Evolutionary conservation across 2,113 vertebrate genomes (phyloP), one percentile per base, ranked within the genome.

Genomic region (Tyto alba): DNA sequence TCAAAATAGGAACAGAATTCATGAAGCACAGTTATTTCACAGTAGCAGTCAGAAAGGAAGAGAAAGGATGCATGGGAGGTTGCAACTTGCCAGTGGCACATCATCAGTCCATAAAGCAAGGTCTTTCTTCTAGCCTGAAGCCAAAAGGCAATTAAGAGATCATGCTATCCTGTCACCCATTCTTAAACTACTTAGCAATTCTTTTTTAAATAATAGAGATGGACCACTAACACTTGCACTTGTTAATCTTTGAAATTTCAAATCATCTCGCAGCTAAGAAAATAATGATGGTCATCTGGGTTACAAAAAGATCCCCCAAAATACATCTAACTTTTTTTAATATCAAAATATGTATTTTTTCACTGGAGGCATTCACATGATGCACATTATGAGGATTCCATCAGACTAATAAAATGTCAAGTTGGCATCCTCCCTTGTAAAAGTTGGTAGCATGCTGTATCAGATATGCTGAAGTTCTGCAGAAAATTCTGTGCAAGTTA

Each of bases 31-130:
- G 19, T 26, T 43, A 40, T 34, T 72, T 60, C 64, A 64, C 69
- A 80, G 32, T 36, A 47, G 5, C 23, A 66, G 8, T 47, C 47
- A 52, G 8, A 85, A 85, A 78, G 53, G 48, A 93, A 52, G 9
- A 76, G 32, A 53, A n/a, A 59, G 36, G 47, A 75, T 2, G 0
- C 30, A 36, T 0, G 0, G n/a, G 27, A 85, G 60, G 26, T 30
- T 40, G 30, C 23, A 90, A 30, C 40, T 36, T 13, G n/a, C 34
- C 48, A 56, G 36, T 9, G n/a, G 53, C 26, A 76, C 0, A 0
- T 14, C 64, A 43, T 17, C 26, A 15, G 52, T 29, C 52, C 74
- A 23, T 30, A 56, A 79, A 63, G 43, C 40, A 43, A 83, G 8
- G 43, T 30, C 27, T 63, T 32, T 57, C 14, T n/a, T 68, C 50